Evolutionary conservation across 2,113 vertebrate species (phyloP), one percentile per base, ranked within the genome.

Genomic region (Ameiurus melas): DNA sequence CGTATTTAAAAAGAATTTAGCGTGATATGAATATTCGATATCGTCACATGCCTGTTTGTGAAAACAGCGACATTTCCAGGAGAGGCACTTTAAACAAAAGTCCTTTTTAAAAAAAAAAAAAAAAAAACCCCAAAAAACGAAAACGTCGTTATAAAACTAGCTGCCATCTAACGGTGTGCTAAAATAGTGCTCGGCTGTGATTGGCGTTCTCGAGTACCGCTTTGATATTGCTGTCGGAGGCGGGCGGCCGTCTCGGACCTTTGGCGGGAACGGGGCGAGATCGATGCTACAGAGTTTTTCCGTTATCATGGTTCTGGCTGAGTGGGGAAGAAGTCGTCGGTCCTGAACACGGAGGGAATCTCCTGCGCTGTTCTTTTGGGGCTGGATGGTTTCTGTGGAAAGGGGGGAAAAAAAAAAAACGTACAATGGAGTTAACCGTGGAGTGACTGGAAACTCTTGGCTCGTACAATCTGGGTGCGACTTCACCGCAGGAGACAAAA

Each of bases 301-400:
- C 60, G 43, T 19, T 0, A 17, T 85, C 68, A 89, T 55, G 87
- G 88, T 85, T 95, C 95, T 68, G 95, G 77, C 86, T 95, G 92
- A 27, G 96, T 92, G 0, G 96, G 96, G 89, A 99, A 99, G 91
- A 96, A 97, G 90, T 99, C 97, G 55, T 99, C 97, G 51, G 98
- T 97, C 89, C 94, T 96, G 92, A 99, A 99, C 86, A 99, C 96
- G n/a, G 90, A 90, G 3, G 97, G 97, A 82, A 96, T 92, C 62
- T 98, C 96, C 87, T 83, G 80, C 5, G 80, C 33, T 83, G 90
- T 94, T 82, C 95, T 95, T 91, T 95, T 94, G 13, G 96, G 92
- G 85, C 96, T 95, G 88, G 96, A 90, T 0, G 96, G 94, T 95
- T 96, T 97, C 97, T 95, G 94, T 0, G 2, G 0, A 8, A n/a